Evolutionary conservation across 1,140 invertebrate genomes (phyloP), one percentile per base, ranked within the genome.

Genomic region (Drosophila kepulauana): DNA sequence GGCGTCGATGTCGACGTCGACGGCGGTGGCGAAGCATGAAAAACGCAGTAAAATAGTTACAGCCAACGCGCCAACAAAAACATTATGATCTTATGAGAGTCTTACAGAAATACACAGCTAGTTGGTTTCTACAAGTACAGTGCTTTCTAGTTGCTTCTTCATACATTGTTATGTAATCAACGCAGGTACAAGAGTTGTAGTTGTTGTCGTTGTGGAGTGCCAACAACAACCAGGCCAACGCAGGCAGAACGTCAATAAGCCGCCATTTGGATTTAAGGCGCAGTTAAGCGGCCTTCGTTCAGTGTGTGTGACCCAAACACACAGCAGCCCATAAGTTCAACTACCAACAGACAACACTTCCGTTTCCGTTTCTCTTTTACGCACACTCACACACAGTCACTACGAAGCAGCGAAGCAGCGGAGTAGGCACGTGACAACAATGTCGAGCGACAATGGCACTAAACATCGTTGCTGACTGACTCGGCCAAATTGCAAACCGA

Each of bases 31-130:
- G 70, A 79, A 72, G 85, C 84, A 88, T 80, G 84, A 87, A 88
- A 88, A 78, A 72, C 77, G 85, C 70, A 74, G 80, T 87, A 87
- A 88, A 88, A 87, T 87, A 88, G 84, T 84, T 77, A 78, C 78
- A 48, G 35, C 77, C 63, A 56, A 38, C 54, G 46, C 51, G 30
- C 30, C 46, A 38, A 35, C 69, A 49, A 28, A 43, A 73, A 81
- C 69, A 82, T 65, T 62, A 71, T 75, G 57, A 61, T 52, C 43
- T 56, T 61, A 56, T 38, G 56, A 59, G 48, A 51, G 62, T 46
- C 41, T 15, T 64, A 52, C 41, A 46, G 13, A 25, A 56, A 16
- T 15, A 71, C 49, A 46, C 49, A 46, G 46, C 51, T 41, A 62
- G 48, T 45, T 30, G 15, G 5, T 16, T 30, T 15, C 20, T 25